Conservation (phyloP, 2,797 vertebrate species). For the Urosaurus nigricauda region DNA sequence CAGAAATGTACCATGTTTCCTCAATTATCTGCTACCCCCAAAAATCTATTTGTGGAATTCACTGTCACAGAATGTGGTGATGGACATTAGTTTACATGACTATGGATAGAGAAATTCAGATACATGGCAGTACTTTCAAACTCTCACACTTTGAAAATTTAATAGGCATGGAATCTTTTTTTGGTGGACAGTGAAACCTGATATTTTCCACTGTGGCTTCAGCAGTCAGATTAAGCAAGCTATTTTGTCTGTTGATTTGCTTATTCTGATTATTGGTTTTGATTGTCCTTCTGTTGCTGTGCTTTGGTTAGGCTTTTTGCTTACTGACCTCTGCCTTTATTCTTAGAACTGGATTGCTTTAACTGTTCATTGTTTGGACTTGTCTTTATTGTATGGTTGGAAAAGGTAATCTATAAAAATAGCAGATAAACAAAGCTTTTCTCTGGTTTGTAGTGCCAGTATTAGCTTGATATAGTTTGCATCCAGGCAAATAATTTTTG, state of each 20-base stretch:
- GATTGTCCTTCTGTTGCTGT: background rate
- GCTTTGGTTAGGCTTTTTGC: background rate
- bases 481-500: background rate
- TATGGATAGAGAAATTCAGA: background rate
- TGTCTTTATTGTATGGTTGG: background rate
- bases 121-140: background rate
- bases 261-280: background rate
- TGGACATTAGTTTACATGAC: no score
- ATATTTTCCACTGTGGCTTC: no score
- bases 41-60: no score
- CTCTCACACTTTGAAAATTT: background rate
- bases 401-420: background rate
- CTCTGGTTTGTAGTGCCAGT: background rate
- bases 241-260: background rate
- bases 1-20: background rate
- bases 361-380: background rate
- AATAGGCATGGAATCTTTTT: background rate
- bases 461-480: background rate
- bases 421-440: background rate
- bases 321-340: background rate
- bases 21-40: background rate
- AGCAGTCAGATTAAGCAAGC: slow-evolving; percentile 9
- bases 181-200: background rate
- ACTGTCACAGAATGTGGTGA: background rate
- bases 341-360: slow-evolving; percentile 5